Evolutionary conservation across 2,113 vertebrate genomes (phyloP).

Genomic region (Lophochroa leadbeateri): DNA sequence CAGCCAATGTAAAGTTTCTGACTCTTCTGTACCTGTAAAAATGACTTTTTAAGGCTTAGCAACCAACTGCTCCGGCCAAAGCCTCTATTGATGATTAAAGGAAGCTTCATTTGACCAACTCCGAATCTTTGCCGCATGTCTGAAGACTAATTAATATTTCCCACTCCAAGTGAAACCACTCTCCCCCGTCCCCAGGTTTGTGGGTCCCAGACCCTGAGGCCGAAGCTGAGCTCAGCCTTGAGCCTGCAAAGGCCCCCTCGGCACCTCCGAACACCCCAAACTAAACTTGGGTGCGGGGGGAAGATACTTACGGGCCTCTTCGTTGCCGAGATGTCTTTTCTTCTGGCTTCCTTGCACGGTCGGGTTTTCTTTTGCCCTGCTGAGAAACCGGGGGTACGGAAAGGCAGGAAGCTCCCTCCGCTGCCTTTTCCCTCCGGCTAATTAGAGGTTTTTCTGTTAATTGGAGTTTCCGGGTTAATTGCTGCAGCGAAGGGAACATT

Average conservation of each 20-base stretch:
- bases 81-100: neutral
- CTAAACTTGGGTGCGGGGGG: neutral
- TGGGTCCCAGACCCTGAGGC: neutral
- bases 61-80: neutral
- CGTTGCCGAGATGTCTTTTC: neutral
- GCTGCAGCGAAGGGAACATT: fast-evolving
- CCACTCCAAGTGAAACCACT: neutral
- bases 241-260: neutral
- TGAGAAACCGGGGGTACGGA: neutral
- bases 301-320: neutral
- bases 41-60: neutral
- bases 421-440: neutral
- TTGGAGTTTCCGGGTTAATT: neutral
- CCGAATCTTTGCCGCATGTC: neutral
- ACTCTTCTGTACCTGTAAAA: neutral
- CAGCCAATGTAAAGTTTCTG: neutral
- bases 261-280: neutral
- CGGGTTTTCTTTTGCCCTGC: neutral
- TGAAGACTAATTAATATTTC: neutral
- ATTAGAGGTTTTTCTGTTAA: neutral
- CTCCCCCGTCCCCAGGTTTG: neutral
- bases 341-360: neutral
- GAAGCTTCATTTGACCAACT: neutral
- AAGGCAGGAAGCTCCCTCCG: fast-evolving
- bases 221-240: neutral